Percentiles rank a stretch among this genome's conserved stretches.
phyloP scores from a whole-genome alignment of 1,140 invertebrate genomes.

The Muscidifurax raptorellus region DNA sequence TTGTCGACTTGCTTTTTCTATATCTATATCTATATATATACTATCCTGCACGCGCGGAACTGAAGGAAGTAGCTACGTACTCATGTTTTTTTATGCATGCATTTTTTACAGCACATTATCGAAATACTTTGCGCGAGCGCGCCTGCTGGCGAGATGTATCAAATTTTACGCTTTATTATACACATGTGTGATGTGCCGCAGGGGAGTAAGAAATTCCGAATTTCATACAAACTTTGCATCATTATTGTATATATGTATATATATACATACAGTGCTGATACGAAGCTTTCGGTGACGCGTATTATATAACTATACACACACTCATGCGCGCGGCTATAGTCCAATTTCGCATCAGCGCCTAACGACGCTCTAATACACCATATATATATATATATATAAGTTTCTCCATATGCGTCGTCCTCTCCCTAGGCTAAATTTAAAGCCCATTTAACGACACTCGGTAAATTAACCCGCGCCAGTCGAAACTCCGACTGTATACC shows the following conservation, averaged over 20 bases:
- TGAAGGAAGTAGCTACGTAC: neutral
- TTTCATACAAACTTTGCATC: too few relatives aligned
- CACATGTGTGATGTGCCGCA: too few relatives aligned
- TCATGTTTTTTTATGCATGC: neutral
- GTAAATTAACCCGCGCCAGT: constrained; percentile 43
- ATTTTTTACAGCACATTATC: neutral
- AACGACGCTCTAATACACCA: constrained; percentile 44
- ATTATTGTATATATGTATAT: neutral
- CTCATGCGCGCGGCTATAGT: constrained; percentile 22
- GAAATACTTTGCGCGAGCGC: neutral
- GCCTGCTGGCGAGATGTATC: too few relatives aligned
- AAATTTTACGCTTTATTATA: too few relatives aligned
- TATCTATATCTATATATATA: too few relatives aligned
- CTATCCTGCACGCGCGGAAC: too few relatives aligned
- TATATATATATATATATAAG: too few relatives aligned
- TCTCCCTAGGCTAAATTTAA: constrained; percentile 40
- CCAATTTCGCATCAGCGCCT: constrained; percentile 15
- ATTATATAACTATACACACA: too few relatives aligned
- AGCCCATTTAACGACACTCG: constrained; percentile 43
- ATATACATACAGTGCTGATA: neutral
- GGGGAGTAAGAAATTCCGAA: too few relatives aligned
- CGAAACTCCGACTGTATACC: too few relatives aligned
- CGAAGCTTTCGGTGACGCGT: neutral
- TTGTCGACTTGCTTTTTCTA: neutral
- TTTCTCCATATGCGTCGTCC: neutral